phyloP scores from a whole-genome alignment of 2,888 invertebrate species.

The Nomada hirtipes region DNA sequence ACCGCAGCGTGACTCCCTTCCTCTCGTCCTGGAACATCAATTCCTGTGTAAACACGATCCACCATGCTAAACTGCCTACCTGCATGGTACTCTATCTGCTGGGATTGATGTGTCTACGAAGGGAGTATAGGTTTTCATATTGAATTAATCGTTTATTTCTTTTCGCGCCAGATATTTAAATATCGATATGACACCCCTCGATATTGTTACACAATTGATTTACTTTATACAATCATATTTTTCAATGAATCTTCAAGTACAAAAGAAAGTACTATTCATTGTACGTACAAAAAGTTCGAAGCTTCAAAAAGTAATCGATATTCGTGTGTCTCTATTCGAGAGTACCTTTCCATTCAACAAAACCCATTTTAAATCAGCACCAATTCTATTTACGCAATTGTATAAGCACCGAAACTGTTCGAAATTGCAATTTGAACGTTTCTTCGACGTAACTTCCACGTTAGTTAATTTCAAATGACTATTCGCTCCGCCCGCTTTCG shows the following conservation, averaged over 20 bases:
- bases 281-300: too few species aligned
- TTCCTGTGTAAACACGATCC: slow-evolving; percentile 51
- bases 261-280: neutral
- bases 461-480: too few species aligned
- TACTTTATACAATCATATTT: too few species aligned
- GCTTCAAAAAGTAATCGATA: neutral
- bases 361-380: too few species aligned
- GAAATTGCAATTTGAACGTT: too few species aligned
- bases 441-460: too few species aligned
- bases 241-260: too few species aligned
- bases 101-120: slow-evolving; percentile 21
- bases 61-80: slow-evolving; percentile 10
- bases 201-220: neutral
- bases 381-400: too few species aligned
- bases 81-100: neutral
- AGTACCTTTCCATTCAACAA: neutral
- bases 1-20: slow-evolving; percentile 5
- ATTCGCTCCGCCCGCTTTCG: too few species aligned
- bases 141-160: neutral
- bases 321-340: neutral
- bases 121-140: slow-evolving; percentile 2
- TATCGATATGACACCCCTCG: neutral
- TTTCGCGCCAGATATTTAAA: too few species aligned
- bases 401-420: too few species aligned
- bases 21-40: slow-evolving; percentile 36